These are phyloP conservation scores for Sepioteuthis lessoniana DNA, from an alignment of 2,888 invertebrate genomes.

Conservation along the genomic window DNA sequence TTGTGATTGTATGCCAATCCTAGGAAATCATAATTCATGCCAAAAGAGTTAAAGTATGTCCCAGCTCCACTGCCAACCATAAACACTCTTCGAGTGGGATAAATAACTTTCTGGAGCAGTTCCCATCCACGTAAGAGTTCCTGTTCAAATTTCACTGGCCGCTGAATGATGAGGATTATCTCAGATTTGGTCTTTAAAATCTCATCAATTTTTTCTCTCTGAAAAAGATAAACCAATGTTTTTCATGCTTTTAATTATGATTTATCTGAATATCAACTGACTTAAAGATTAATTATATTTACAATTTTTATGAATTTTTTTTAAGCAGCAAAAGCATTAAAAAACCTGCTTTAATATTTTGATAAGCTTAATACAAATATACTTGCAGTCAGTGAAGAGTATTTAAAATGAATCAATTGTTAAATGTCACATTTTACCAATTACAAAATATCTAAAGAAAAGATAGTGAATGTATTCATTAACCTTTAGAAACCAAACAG, in stretches of 20 bases:
- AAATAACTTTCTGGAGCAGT: slow-evolving; percentile 36
- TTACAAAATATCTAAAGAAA: too few relatives aligned
- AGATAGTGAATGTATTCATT: too few relatives aligned
- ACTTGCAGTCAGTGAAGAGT: not conserved
- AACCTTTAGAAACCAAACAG: too few relatives aligned
- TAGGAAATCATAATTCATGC: slow-evolving; percentile 17
- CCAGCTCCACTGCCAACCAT: not conserved
- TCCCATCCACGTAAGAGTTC: not conserved
- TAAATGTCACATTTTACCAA: too few relatives aligned
- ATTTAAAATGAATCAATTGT: not conserved
- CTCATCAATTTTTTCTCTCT: not conserved
- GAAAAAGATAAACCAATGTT: not conserved
- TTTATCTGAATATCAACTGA: too few relatives aligned
- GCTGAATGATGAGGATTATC: not conserved
- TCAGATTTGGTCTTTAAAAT: not conserved
- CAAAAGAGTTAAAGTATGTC: not conserved
- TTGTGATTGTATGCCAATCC: not conserved
- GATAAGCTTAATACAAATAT: too few relatives aligned
- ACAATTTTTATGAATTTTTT: too few relatives aligned
- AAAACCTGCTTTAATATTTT: too few relatives aligned
- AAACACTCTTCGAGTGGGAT: not conserved
- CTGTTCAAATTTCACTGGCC: slow-evolving; percentile 39
- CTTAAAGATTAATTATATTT: too few relatives aligned
- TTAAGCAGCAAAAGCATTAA: too few relatives aligned
- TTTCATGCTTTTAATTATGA: too few relatives aligned